A percentile compares a stretch with the other conserved stretches of the same genome.
Evolutionary conservation across 2,888 invertebrate genomes (phyloP).

Genomic region (Polyommatus icarus): DNA sequence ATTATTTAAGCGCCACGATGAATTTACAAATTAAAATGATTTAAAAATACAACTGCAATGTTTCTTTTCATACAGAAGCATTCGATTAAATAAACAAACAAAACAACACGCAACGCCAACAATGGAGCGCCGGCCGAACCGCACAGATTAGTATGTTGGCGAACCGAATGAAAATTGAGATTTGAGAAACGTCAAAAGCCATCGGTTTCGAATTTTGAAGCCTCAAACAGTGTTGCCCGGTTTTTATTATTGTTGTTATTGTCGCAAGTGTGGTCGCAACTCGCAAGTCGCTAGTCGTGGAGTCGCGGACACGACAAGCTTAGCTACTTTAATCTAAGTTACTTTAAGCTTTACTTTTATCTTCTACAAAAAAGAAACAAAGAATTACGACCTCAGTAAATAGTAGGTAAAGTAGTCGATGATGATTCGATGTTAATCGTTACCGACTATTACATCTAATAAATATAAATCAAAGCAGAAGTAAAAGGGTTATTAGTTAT

Average conservation of each 20-base stretch:
- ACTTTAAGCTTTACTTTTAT: too few relatives aligned
- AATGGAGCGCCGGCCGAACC: slow-evolving; percentile 22
- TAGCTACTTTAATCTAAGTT: too few relatives aligned
- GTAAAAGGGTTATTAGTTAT: too few relatives aligned
- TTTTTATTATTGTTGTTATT: not conserved
- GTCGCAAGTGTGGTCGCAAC: too few relatives aligned
- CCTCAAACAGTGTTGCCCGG: not conserved
- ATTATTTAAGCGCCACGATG: slow-evolving; percentile 36
- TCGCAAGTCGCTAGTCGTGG: not conserved
- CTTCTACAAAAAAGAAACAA: too few relatives aligned
- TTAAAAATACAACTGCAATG: slow-evolving; percentile 41
- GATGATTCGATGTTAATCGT: too few relatives aligned
- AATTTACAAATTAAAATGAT: slow-evolving; percentile 38
- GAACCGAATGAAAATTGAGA: slow-evolving; percentile 27
- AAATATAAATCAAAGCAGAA: too few relatives aligned
- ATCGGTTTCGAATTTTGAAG: not conserved
- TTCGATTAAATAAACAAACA: slow-evolving; percentile 40
- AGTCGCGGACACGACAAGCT: not conserved
- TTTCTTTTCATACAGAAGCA: slow-evolving; percentile 64
- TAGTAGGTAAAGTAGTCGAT: too few relatives aligned
- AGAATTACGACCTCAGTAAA: too few relatives aligned
- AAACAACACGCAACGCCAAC: slow-evolving; percentile 16
- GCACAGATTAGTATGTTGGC: too few relatives aligned
- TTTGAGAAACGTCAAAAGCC: not conserved
- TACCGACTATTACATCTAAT: too few relatives aligned